Conservation (phyloP, 2,113 vertebrate genomes). For the Rutilus rutilus region DNA sequence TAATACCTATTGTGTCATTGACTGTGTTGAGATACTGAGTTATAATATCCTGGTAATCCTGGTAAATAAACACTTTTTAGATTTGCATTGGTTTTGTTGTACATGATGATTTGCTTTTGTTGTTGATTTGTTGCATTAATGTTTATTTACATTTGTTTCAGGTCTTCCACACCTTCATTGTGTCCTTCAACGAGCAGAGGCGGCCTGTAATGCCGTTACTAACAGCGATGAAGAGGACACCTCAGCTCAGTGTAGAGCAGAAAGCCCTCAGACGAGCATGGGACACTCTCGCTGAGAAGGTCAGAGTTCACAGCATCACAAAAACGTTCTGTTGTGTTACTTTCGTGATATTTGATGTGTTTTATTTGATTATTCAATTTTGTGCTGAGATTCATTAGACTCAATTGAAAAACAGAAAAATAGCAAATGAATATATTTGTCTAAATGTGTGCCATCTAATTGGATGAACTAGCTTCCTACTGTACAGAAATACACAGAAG, state of each 20-base stretch:
- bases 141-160: constrained; percentile 56
- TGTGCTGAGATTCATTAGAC: neutral
- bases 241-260: constrained; percentile 75
- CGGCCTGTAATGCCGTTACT: constrained; percentile 80
- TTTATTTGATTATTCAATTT: neutral
- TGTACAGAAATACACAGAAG: neutral
- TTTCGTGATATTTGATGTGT: neutral
- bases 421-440: neutral
- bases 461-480: neutral
- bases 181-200: constrained; percentile 85
- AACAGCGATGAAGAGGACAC: constrained; percentile 71
- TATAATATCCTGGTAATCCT: neutral
- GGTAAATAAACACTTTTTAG: neutral
- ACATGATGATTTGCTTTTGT: neutral
- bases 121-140: neutral
- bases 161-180: constrained; percentile 88
- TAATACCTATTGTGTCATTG: neutral
- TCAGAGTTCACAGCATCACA: constrained; percentile 55
- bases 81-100: neutral
- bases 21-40: neutral
- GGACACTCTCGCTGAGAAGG: constrained; percentile 82
- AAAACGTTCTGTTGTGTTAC: neutral
- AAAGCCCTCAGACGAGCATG: constrained; percentile 77
- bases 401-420: neutral
- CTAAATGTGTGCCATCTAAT: neutral